A percentile compares a stretch with the other conserved stretches of the same genome.
These are phyloP conservation scores for Mormyrops boulengeri DNA, from an alignment of 2,797 vertebrate species.

Conservation along the genomic window DNA sequence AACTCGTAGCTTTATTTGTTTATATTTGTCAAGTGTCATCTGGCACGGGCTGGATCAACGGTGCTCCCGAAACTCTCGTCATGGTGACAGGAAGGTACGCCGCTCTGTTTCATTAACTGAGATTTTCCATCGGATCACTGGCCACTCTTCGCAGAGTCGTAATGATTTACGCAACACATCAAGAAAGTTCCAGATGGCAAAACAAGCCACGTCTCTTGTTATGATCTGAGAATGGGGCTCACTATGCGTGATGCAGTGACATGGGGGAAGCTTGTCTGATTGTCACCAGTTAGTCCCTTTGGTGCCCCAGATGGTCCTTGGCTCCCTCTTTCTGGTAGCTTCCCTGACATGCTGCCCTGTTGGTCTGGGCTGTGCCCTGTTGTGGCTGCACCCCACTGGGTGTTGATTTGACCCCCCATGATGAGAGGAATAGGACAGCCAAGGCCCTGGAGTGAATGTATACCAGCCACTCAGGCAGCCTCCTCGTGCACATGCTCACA, in stretches of 20 bases:
- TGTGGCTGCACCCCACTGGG: background rate
- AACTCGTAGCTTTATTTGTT: background rate
- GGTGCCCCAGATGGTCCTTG: background rate
- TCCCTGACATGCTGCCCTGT: background rate
- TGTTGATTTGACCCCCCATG: background rate
- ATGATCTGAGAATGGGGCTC: background rate
- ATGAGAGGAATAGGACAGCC: background rate
- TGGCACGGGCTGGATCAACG: too few species aligned
- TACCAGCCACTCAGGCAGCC: constrained; percentile 17
- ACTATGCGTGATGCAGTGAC: background rate
- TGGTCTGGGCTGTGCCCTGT: background rate
- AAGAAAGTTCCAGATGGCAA: background rate
- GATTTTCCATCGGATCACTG: background rate
- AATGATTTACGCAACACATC: background rate
- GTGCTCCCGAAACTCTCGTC: background rate
- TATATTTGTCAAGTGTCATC: background rate
- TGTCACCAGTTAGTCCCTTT: background rate
- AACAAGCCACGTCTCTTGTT: background rate
- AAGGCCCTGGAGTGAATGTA: background rate
- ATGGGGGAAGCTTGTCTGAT: background rate
- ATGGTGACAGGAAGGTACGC: background rate
- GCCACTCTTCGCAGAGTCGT: background rate
- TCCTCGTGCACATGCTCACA: background rate
- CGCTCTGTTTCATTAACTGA: background rate
- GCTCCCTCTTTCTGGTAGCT: background rate